Base-by-base conservation (phyloP, 2,888 invertebrate genomes). In the Ennomos quercinarius region DNA sequence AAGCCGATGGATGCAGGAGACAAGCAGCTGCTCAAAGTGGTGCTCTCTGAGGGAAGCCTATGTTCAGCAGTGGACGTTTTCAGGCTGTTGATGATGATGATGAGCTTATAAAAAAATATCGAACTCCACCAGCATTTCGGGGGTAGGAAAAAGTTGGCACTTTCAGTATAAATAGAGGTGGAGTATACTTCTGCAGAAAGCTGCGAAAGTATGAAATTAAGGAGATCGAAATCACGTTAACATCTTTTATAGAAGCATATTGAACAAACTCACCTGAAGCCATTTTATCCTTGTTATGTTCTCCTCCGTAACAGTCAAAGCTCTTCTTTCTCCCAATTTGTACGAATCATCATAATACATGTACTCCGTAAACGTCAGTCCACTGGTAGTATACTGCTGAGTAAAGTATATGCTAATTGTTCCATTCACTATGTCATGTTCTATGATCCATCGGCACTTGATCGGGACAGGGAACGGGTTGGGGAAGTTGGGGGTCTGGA, bases 401-500 rank as follows among this genome's bases (percentile, higher is more conserved):
- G 97, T 98, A 72, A 98, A 94, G 81, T 98, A 98, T 67, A 98
- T 94, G 67, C 97, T 95, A 77, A 98, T 97, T 50, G 96, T 95
- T 9, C 95, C 94, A 72, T 96, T 95, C 58, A 93, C 93, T 65
- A 96, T 95, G n/a, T 96, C 95, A 77, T 97, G 96, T 61, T 90
- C 87, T 78, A 98, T 96, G 59, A 98, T 94, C 98, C 98, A 98
- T 71, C 95, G 94, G 83, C 98, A 98, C 70, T 94, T 94, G 63
- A 98, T 95, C 11, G 98, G 98, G 42, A 97, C 96, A 8, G 94
- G 93, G 84, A 98, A 98, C 27, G 95, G 93, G 60, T 94, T 92
- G 0, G 98, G 98, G 80, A 98, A 98, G 80, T 96, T 95, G 0
- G 98, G 98, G 10, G 97, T 97, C 64, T 96, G 95, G 48, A 98